Conservation (phyloP, 2,888 invertebrate genomes). For the Charanyca ferruginea region DNA sequence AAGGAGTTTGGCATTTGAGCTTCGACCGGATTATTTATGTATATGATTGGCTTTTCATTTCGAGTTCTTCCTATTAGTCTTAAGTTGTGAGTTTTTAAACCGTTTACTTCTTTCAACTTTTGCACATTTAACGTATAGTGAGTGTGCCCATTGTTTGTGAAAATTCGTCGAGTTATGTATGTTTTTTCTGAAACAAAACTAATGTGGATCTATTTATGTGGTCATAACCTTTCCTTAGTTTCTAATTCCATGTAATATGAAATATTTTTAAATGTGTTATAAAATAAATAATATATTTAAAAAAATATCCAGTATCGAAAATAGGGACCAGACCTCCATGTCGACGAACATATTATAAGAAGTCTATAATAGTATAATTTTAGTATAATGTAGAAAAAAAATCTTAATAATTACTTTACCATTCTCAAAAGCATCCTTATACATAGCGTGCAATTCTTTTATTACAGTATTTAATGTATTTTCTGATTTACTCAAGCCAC, state of each 20-base stretch:
- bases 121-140: constrained; percentile 78
- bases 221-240: not conserved
- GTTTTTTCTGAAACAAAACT: constrained; percentile 44
- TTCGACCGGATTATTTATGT: constrained; percentile 85
- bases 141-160: constrained; percentile 68
- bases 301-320: too few relatives aligned
- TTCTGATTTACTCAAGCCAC: constrained; percentile 7
- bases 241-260: too few relatives aligned
- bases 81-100: constrained; percentile 82
- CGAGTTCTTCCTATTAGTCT: constrained; percentile 66
- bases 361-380: too few relatives aligned
- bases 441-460: constrained; percentile 68
- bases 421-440: constrained; percentile 70
- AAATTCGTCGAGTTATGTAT: constrained; percentile 65
- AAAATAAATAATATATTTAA: too few relatives aligned
- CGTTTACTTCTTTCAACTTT: constrained; percentile 82
- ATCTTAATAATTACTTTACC: constrained; percentile 58
- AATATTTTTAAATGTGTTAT: too few relatives aligned
- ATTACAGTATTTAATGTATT: constrained; percentile 61
- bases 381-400: not conserved
- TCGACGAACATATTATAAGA: not conserved
- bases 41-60: constrained; percentile 72
- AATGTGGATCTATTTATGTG: too few relatives aligned
- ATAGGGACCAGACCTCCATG: too few relatives aligned
- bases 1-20: constrained; percentile 79